These are phyloP conservation scores for Mastacembelus armatus DNA, from an alignment of 2,797 vertebrate genomes.

Conservation along the genomic window DNA sequence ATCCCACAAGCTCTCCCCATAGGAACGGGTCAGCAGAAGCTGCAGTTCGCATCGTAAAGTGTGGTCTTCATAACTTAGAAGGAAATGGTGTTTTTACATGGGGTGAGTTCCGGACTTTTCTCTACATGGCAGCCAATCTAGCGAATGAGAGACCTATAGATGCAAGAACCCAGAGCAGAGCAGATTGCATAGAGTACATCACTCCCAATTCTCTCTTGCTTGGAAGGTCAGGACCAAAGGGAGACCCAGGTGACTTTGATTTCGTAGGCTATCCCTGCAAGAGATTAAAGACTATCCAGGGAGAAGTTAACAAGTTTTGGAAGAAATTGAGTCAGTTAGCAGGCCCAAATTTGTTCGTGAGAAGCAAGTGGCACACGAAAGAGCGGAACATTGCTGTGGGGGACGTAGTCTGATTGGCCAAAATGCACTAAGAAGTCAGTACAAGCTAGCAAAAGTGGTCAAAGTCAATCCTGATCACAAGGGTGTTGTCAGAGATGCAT, in stretches of 20 bases:
- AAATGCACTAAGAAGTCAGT: conserved; percentile 40
- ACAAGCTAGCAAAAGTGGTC: conserved; percentile 34
- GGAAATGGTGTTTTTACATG: neutral
- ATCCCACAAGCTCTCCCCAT: conserved; percentile 20
- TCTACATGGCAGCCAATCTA: neutral
- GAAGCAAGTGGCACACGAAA: conserved; percentile 38
- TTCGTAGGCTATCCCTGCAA: conserved; percentile 14
- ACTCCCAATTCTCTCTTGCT: conserved; percentile 3
- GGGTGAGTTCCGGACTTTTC: neutral
- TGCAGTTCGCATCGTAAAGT: neutral
- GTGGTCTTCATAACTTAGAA: neutral
- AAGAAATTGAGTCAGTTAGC: conserved; percentile 37
- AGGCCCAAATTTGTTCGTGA: conserved; percentile 37
- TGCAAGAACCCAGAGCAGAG: neutral
- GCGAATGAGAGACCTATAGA: neutral
- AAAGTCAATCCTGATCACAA: conserved; percentile 20
- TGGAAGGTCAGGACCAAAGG: neutral
- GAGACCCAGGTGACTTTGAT: neutral
- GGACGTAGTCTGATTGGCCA: conserved; percentile 42
- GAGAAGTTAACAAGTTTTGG: conserved; percentile 35
- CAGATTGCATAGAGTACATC: conserved; percentile 15
- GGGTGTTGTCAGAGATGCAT: conserved; percentile 25
- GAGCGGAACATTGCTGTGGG: conserved; percentile 28
- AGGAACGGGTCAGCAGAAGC: conserved; percentile 2
- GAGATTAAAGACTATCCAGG: conserved; percentile 1